phyloP scores from a whole-genome alignment of 2,113 vertebrate genomes.

The Meriones unguiculatus region DNA sequence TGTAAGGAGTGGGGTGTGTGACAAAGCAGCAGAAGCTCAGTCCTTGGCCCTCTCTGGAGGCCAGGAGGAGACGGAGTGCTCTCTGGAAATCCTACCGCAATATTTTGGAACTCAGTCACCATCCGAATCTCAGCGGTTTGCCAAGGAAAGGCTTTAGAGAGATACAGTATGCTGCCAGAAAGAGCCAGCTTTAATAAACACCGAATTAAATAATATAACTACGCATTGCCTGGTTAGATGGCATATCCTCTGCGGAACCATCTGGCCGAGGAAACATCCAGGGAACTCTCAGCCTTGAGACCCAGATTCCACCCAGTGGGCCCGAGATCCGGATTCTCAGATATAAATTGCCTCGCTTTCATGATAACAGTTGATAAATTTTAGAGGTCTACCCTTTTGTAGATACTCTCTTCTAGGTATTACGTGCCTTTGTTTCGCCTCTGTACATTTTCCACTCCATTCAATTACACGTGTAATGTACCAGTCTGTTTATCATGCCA shows the following conservation, averaged over 20 bases:
- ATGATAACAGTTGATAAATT: slow-evolving; percentile 6
- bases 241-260: slow-evolving; percentile 73
- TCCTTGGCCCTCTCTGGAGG: background rate
- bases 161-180: slow-evolving; percentile 67
- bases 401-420: slow-evolving; percentile 15
- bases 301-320: slow-evolving; percentile 66
- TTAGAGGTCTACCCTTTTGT: background rate
- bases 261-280: slow-evolving; percentile 73
- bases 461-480: background rate
- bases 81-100: slow-evolving; percentile 21
- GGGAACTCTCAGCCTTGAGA: slow-evolving; percentile 75
- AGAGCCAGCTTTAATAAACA: slow-evolving; percentile 75
- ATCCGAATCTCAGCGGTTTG: slow-evolving; percentile 54
- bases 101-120: slow-evolving; percentile 34
- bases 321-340: slow-evolving; percentile 12
- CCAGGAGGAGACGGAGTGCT: background rate
- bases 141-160: slow-evolving; percentile 70
- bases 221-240: slow-evolving; percentile 74
- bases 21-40: background rate
- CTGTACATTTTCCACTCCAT: background rate
- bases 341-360: slow-evolving; percentile 12
- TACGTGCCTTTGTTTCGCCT: background rate
- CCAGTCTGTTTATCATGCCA: background rate
- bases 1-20: background rate
- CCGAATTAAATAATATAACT: slow-evolving; percentile 75